Percentiles rank a stretch among this genome's conserved stretches.
Evolutionary conservation across 2,113 vertebrate species (phyloP).

Genomic region (Burhinus oedicnemus): DNA sequence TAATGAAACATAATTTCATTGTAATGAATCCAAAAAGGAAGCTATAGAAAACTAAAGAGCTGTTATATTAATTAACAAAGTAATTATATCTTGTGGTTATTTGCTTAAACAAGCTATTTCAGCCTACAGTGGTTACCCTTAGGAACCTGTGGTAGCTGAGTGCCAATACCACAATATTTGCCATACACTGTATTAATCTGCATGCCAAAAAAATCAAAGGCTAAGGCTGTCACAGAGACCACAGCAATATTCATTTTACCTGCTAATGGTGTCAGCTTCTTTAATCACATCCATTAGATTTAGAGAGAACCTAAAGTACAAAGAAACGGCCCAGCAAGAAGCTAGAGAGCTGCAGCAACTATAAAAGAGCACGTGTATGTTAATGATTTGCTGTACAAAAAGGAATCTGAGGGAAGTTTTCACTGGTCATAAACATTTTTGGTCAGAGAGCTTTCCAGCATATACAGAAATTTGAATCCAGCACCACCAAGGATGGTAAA

Average conservation of each 20-base stretch:
- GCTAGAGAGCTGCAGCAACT: not conserved
- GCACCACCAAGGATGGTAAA: not conserved
- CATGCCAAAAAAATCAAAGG: not conserved
- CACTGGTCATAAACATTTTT: not conserved
- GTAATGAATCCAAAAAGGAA: not conserved
- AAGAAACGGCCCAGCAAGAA: not conserved
- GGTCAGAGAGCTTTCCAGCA: not conserved
- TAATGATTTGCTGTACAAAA: not conserved
- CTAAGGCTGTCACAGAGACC: not conserved
- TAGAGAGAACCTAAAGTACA: not conserved
- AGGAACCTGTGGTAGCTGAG: not conserved
- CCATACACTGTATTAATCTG: not conserved
- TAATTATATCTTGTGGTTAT: not conserved
- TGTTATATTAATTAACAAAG: slow-evolving; percentile 21
- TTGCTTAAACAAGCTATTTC: not conserved
- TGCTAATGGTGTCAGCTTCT: not conserved
- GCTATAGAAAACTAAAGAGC: not conserved
- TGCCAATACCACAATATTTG: not conserved
- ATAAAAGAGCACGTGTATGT: not conserved
- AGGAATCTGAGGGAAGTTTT: not conserved
- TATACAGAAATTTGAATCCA: not conserved
- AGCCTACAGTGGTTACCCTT: not conserved
- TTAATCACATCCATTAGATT: not conserved
- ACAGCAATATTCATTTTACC: not conserved
- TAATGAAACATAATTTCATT: not conserved